These are phyloP conservation scores for Forpus xanthops DNA, from an alignment of 2,797 vertebrate species.

Conservation along the genomic window DNA sequence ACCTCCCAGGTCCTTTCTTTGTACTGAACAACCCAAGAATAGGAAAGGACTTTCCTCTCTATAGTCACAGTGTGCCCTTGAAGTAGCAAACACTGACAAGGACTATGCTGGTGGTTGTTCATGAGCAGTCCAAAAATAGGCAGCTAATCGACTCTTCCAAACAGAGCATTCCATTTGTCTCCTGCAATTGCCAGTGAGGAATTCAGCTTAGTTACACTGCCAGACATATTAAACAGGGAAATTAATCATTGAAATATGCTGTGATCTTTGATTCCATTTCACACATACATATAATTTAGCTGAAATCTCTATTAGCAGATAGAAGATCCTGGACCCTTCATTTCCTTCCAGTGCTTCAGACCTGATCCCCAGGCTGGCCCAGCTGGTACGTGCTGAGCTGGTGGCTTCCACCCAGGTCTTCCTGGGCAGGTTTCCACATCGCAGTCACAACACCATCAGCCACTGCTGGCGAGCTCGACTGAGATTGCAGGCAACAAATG, in stretches of 20 bases:
- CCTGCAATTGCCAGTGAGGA: not conserved
- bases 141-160: not conserved
- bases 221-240: not conserved
- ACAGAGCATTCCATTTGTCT: not conserved
- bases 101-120: not conserved
- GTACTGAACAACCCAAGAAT: not conserved
- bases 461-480: not conserved
- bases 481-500: not conserved
- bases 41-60: not conserved
- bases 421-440: not conserved
- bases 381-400: not conserved
- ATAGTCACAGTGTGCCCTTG: not conserved
- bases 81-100: not conserved
- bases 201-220: not conserved
- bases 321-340: not conserved
- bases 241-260: not conserved
- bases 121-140: not conserved
- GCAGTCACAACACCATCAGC: not conserved
- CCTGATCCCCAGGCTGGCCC: not conserved
- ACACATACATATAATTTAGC: not conserved
- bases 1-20: not conserved
- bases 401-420: conserved; percentile 15
- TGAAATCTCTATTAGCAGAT: not conserved
- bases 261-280: not conserved
- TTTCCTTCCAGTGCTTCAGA: not conserved